Evolutionary conservation across 2,113 vertebrate species (phyloP), one percentile per base, ranked within the genome.

Genomic region (Otis tarda): DNA sequence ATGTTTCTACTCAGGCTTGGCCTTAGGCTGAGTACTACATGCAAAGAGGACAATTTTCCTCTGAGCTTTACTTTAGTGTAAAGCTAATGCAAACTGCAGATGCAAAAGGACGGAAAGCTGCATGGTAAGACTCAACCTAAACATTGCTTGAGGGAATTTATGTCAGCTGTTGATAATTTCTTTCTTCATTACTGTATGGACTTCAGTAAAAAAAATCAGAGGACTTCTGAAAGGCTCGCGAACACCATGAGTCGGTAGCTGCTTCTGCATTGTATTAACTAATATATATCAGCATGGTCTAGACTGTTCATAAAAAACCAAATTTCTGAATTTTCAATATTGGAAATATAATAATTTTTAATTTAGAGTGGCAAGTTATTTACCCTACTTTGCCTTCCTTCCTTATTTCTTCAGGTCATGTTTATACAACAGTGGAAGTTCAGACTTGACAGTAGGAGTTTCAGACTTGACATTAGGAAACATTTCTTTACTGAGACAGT

Each of bases 401-500:
- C 43, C 2, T 52, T 76, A 59, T 65, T 87, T 77, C 8, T 64
- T 90, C 49, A 65, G 45, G 45, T 67, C 5, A 33, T 65, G 27
- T 59, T 83, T 73, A 39, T 39, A 15, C 8, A 88, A 65, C 8
- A 39, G 19, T 60, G 23, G 18, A 53, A 8, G 4, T 67, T 74
- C 37, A 37, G 39, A 56, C 16, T 18, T 49, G 22, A 49, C 18
- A 39, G 64, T 64, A 37, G 12, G 16, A 63, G 12, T 10, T 33
- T 74, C 17, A 49, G 31, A 67, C 35, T 37, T 47, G n/a, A 49
- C 23, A 19, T 49, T 64, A n/a, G 24, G 68, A 65, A 75, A 15
- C 6, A 21, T 49, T 75, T 67, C 7, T 67, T 45, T 75, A 43
- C 6, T 0, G 0, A 74, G 13, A 57, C 4, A 4, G 2, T n/a